phyloP scores from a whole-genome alignment of 2,797 vertebrate genomes.

The Molothrus aeneus region DNA sequence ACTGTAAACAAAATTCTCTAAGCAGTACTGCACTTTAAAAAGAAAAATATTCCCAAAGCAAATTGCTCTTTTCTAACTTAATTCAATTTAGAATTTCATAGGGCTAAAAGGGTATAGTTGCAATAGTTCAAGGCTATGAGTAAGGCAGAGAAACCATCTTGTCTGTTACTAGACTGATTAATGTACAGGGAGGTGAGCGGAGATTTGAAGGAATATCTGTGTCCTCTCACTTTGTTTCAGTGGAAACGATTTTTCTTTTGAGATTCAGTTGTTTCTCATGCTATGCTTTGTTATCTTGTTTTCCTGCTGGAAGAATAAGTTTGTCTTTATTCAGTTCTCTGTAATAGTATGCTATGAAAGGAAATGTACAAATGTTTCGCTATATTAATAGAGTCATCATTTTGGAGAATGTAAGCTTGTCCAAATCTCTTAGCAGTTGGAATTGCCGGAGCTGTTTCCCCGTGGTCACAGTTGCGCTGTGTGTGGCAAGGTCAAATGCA shows the following conservation, averaged over 20 bases:
- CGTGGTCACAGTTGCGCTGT: constrained; percentile 91
- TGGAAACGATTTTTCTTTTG: fast-evolving
- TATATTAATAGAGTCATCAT: background rate
- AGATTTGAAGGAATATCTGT: background rate
- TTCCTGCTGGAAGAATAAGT: background rate
- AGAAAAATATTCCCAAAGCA: background rate
- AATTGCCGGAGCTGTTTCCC: constrained; percentile 89
- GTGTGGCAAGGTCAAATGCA: constrained; percentile 92
- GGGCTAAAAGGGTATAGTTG: background rate
- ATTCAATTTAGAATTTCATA: background rate
- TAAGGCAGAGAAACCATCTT: background rate
- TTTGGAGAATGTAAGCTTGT: background rate
- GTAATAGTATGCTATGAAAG: background rate
- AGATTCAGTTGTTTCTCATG: background rate
- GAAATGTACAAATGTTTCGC: fast-evolving
- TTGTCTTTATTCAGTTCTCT: background rate
- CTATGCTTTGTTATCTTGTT: background rate
- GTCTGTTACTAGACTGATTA: background rate
- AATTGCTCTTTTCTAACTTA: background rate
- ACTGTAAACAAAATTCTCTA: background rate
- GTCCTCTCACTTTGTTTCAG: background rate
- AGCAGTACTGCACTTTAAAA: background rate
- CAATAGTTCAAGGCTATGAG: background rate
- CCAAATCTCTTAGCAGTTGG: constrained; percentile 74
- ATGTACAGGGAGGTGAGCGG: fast-evolving